A percentile compares a stretch with the other conserved stretches of the same genome.
Conservation (phyloP, 2,888 invertebrate genomes). For the Nomada fabriciana region DNA sequence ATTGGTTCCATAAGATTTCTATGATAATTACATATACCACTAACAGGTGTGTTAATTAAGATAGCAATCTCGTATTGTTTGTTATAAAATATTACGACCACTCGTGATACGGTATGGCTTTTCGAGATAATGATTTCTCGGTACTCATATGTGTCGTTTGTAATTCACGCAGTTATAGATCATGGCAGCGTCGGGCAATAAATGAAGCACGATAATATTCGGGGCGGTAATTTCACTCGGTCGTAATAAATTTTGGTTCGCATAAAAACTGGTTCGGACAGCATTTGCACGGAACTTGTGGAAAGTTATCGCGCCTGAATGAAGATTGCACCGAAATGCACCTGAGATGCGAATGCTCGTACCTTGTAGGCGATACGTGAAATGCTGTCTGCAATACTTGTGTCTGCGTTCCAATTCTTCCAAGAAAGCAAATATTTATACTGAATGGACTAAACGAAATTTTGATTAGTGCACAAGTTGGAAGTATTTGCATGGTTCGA, state of each 20-base stretch:
- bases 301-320: slow-evolving; percentile 52
- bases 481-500: too few species aligned
- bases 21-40: too few species aligned
- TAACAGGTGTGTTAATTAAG: too few species aligned
- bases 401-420: neutral
- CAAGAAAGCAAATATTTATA: neutral
- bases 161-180: slow-evolving; percentile 13
- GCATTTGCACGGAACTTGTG: slow-evolving; percentile 13
- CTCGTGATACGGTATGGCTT: neutral
- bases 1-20: too few species aligned
- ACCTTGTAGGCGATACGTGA: slow-evolving; percentile 32
- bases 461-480: too few species aligned
- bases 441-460: too few species aligned
- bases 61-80: neutral
- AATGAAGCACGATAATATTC: slow-evolving; percentile 5
- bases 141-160: neutral
- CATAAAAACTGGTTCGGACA: slow-evolving; percentile 29
- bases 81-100: neutral
- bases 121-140: neutral
- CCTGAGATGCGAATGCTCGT: slow-evolving; percentile 36
- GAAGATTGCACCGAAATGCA: slow-evolving; percentile 38
- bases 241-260: slow-evolving; percentile 22
- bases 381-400: neutral
- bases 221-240: slow-evolving; percentile 1
- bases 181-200: neutral